Base-by-base conservation (phyloP, 1,140 invertebrate species). In the Caenorhabditis tropicalis region DNA sequence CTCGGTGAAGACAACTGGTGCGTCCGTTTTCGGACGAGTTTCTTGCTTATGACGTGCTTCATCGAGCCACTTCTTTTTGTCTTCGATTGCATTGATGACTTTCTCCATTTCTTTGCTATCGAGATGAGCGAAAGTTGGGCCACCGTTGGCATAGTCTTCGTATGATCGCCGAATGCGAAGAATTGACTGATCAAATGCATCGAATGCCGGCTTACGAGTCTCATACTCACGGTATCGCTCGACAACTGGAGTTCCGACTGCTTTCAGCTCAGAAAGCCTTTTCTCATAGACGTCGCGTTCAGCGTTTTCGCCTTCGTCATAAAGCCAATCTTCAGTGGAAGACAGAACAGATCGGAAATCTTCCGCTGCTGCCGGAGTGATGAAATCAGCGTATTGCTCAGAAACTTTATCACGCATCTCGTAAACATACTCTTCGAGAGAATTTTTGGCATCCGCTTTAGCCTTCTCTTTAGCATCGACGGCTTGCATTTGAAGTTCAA, bases 381-480 rank as follows among this genome's bases (percentile, higher is more conserved):
- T 48, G 51, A 94, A 99, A 9, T 94, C 93, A 82, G 94, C 94
- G 29, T 96, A 92, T 31, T 95, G 93, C 82, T 94, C 95, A 9
- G 92, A 93, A 19, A 97, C 89, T 91, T 96, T 96, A 31, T 95
- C 94, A 81, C 98, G 93, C 91, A 98, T 93, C 87, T 98, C 96
- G 91, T 99, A 99, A 21, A 99, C 95, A 90, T 98, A 99, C 92
- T 99, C 98, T 92, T 99, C 98, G 0, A 99, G 93, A 5, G 96
- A 95, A 92, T 99, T 99, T 88, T 96, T 95, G 0, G 95, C 96
- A 92, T 99, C 96, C 21, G 95, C 94, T 74, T 96, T 93, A 91
- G 98, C 96, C 88, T 97, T 98, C 92, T 99, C 97, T 89, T 96
- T 94, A 86, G 94, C 94, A 91, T 99, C 96, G 87, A 94, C 94